Evolutionary conservation across 2,113 vertebrate species (phyloP).

Genomic region (Halichoerus grypus): DNA sequence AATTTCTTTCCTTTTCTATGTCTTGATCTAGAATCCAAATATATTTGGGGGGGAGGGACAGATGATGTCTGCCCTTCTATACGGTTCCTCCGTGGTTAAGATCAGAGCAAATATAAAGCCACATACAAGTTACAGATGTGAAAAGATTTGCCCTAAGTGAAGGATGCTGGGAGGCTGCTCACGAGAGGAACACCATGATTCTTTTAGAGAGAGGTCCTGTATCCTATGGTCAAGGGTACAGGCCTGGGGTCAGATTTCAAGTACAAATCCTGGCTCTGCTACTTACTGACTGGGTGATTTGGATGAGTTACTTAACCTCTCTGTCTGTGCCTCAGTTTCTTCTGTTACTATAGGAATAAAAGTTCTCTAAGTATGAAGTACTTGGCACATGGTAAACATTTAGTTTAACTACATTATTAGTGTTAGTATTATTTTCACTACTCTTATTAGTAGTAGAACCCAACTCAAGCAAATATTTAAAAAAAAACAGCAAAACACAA

Average conservation of each 20-base stretch:
- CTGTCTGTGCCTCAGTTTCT: neutral
- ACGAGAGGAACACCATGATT: accelerated
- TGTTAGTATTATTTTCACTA: neutral
- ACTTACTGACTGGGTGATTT: neutral
- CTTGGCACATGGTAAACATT: neutral
- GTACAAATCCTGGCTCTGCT: neutral
- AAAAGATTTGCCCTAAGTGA: neutral
- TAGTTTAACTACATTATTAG: neutral
- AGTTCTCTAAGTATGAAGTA: neutral
- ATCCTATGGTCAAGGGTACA: neutral
- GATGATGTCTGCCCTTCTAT: neutral
- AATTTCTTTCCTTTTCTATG: neutral
- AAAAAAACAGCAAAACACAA: neutral
- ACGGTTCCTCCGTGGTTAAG: neutral
- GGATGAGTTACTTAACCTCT: neutral
- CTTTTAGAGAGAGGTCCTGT: neutral
- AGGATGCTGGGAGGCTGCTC: neutral
- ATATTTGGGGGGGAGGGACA: neutral
- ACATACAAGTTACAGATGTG: neutral
- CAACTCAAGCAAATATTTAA: neutral
- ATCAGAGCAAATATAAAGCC: neutral
- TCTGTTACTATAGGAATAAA: neutral
- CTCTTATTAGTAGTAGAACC: neutral
- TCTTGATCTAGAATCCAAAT: neutral
- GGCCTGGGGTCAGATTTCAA: neutral